Conservation (phyloP, 1,140 invertebrate genomes). For the Ceratitis capitata region DNA sequence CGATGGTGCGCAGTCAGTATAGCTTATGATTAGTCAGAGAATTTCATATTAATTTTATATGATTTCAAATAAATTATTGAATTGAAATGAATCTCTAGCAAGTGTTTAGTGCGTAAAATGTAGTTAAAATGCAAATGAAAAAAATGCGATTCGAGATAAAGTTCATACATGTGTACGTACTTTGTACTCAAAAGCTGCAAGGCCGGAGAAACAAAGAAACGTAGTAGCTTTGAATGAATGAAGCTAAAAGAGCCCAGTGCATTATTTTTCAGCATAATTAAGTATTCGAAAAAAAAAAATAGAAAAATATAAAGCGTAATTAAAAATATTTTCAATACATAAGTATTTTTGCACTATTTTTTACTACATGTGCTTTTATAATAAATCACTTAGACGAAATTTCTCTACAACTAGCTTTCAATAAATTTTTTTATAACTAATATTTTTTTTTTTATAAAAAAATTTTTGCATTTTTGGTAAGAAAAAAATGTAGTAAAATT, state of each 20-base stretch:
- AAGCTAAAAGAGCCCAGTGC: background rate
- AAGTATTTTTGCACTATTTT: no score
- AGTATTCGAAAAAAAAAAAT: background rate
- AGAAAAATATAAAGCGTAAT: background rate
- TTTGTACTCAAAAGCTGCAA: no score
- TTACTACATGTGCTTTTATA: no score
- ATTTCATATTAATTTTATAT: background rate
- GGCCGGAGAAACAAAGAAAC: background rate
- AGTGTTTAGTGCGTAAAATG: no score
- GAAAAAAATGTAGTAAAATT: background rate
- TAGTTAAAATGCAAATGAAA: no score
- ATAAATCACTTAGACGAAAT: background rate
- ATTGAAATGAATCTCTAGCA: no score
- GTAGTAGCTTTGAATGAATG: background rate
- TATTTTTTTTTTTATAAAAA: background rate
- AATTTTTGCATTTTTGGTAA: conserved; percentile 1
- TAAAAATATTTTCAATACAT: background rate
- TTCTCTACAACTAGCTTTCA: no score
- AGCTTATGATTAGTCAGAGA: background rate
- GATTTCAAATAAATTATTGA: background rate
- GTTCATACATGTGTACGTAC: background rate
- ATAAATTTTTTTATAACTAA: background rate
- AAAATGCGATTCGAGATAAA: no score
- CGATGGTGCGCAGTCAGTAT: background rate
- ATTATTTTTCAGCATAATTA: background rate